A percentile compares a stretch with the other conserved stretches of the same genome.
Evolutionary conservation across 2,113 vertebrate genomes (phyloP).

Genomic region (Piaya cayana): DNA sequence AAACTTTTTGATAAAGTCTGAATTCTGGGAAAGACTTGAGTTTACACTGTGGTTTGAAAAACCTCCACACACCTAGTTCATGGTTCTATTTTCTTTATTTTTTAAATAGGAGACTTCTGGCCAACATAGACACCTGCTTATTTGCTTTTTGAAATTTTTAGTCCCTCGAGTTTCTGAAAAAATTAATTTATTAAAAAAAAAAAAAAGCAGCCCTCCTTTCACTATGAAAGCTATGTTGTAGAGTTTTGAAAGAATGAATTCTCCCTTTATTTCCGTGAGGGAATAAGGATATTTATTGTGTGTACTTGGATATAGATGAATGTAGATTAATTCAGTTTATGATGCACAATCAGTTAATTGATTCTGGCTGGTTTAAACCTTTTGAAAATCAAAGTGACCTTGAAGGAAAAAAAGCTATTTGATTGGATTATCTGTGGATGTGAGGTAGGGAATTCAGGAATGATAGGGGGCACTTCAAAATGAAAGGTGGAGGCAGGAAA

Average conservation of each 20-base stretch:
- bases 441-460: background rate
- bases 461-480: background rate
- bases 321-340: background rate
- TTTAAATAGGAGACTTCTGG: background rate
- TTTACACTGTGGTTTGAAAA: background rate
- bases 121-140: background rate
- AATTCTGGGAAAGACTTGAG: background rate
- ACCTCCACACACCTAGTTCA: background rate
- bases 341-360: background rate
- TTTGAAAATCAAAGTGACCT: background rate
- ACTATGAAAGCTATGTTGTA: background rate
- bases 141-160: background rate
- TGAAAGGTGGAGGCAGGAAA: background rate
- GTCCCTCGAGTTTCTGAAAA: background rate
- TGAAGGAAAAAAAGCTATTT: background rate
- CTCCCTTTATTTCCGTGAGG: background rate
- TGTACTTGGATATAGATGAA: background rate
- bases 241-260: background rate
- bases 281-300: background rate
- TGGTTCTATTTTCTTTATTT: background rate
- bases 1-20: background rate
- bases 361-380: slow-evolving; percentile 12
- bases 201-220: background rate
- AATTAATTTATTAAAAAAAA: background rate
- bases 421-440: background rate